Conservation (phyloP, 2,113 vertebrate species). For the Chloropsis cyanopogon region DNA sequence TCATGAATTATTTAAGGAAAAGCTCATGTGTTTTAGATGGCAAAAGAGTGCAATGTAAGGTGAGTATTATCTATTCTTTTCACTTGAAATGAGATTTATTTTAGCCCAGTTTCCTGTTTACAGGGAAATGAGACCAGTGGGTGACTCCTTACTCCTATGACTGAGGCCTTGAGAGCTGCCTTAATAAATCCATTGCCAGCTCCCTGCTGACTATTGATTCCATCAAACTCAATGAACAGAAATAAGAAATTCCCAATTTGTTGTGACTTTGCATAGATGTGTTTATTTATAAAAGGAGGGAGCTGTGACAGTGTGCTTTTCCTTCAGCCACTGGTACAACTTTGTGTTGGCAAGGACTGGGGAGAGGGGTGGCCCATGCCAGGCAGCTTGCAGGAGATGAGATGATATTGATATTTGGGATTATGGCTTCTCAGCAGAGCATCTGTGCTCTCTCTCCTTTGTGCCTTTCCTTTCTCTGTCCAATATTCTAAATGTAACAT, state of each 20-base stretch:
- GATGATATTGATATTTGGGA: not conserved
- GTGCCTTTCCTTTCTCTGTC: not conserved
- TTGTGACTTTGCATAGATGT: conserved; percentile 50
- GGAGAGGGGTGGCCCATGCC: not conserved
- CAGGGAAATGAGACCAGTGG: not conserved
- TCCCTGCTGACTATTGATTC: conserved; percentile 57
- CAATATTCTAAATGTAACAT: not conserved
- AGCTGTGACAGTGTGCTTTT: not conserved
- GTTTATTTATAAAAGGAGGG: conserved; percentile 61
- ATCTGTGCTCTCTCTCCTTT: not conserved
- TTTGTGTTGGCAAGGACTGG: not conserved
- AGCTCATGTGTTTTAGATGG: not conserved
- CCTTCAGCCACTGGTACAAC: not conserved
- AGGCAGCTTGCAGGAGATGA: not conserved
- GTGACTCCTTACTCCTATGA: not conserved
- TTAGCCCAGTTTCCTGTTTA: not conserved
- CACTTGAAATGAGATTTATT: not conserved
- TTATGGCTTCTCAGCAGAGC: not conserved
- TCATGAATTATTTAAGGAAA: not conserved
- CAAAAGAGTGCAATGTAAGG: not conserved
- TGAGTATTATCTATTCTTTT: not conserved
- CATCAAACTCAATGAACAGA: conserved; percentile 50
- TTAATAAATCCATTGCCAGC: conserved; percentile 28
- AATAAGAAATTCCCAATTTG: conserved; percentile 64
- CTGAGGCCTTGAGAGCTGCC: not conserved